Conservation (phyloP, 2,888 invertebrate species). For the Thereva nobilitata region DNA sequence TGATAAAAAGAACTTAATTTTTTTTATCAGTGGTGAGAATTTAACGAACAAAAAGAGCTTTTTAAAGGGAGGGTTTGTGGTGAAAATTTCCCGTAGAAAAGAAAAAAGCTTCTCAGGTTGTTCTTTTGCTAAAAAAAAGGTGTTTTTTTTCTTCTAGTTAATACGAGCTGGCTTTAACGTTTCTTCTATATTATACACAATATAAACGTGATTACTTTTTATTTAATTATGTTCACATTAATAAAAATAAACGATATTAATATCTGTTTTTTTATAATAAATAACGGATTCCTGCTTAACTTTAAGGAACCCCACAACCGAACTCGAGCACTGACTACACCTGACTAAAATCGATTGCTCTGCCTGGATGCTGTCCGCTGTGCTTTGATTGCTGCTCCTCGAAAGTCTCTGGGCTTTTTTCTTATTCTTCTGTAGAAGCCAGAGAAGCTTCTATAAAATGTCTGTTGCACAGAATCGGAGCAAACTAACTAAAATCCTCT, state of each 20-base stretch:
- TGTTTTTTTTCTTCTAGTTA: too few species aligned
- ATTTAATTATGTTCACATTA: background rate
- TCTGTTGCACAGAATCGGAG: too few species aligned
- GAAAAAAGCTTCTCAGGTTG: background rate
- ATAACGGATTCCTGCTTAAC: background rate
- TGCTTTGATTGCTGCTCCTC: conserved; percentile 16
- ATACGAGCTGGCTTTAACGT: background rate
- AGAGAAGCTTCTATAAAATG: too few species aligned
- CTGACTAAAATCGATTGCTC: conserved; percentile 49
- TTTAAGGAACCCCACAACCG: conserved; percentile 48
- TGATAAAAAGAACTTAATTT: conserved; percentile 12
- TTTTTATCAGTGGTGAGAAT: conserved; percentile 30
- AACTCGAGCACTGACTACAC: conserved; percentile 57
- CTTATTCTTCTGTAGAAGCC: background rate
- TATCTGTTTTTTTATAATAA: background rate
- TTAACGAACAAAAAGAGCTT: conserved; percentile 14
- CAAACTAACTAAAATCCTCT: too few species aligned
- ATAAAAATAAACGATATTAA: too few species aligned
- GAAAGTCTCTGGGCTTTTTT: background rate
- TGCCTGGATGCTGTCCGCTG: conserved; percentile 33
- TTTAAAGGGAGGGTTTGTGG: conserved; percentile 20
- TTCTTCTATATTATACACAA: background rate
- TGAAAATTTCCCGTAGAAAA: conserved; percentile 26
- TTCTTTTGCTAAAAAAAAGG: conserved; percentile 5
- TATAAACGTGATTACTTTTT: background rate